Evolutionary conservation across 2,113 vertebrate species (phyloP), one percentile per base, ranked within the genome.

Genomic region (Hyla sarda): DNA sequence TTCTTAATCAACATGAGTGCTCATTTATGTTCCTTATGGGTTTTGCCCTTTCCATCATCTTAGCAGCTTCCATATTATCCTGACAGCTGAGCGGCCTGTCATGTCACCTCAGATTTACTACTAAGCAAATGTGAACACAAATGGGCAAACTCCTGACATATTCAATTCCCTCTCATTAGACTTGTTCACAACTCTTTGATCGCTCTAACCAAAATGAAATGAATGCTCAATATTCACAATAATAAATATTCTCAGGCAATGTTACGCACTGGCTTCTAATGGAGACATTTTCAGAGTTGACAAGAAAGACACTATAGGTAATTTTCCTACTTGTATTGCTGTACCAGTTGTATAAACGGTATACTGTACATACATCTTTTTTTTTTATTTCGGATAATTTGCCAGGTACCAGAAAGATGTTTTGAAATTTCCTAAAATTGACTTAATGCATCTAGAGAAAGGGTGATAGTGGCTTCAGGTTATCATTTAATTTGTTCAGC

Each of bases 401-500:
- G 28, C 47, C n/a, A 76, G 82, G 56, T 69, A 50, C 48, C 58
- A 73, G 2, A 73, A 60, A 86, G 17, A 32, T 41, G 34, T 86
- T 54, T 67, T 54, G 58, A 13, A 65, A 86, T 58, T 54, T 54
- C 37, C 76, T 73, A 81, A 80, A 72, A 81, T 81, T 71, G 32
- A 45, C 65, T 81, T 80, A 72, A 72, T 71, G 80, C 28, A 48
- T 58, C 48, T 78, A 25, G 65, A 73, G 75, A 81, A 78, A 72
- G 50, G 48, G 47, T 28, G 30, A 81, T 37, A 23, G 25, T 80
- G 76, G 65, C 76, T 86, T 80, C 48, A 86, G 84, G 75, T 71
- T 86, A 58, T 86, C 50, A 86, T 81, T 86, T 54, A 54, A 81
- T 86, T 86, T 80, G 48, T 80, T 79, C 37, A 76, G 71, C 56